Percentiles rank a stretch among this genome's conserved stretches.
Conservation (phyloP, 2,113 vertebrate genomes). For the Pangasianodon hypophthalmus region DNA sequence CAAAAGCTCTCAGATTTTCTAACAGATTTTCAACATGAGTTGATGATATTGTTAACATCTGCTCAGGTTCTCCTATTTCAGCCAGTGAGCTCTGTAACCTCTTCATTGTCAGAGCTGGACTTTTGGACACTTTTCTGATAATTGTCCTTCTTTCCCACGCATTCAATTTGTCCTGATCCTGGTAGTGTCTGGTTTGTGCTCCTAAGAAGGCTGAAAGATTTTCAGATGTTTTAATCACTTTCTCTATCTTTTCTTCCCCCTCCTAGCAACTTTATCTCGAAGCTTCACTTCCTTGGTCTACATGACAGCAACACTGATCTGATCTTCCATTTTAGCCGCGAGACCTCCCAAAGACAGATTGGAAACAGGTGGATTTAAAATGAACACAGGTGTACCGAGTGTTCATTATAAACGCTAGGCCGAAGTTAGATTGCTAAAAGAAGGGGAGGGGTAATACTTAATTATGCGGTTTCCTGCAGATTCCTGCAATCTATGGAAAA, state of each 20-base stretch:
- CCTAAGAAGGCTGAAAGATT: background rate
- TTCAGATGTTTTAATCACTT: background rate
- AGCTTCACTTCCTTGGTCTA: background rate
- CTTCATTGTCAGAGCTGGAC: background rate
- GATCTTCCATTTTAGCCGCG: background rate
- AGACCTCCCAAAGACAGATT: background rate
- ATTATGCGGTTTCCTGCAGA: background rate
- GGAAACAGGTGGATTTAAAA: background rate
- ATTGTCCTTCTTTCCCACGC: too few species aligned
- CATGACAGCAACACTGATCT: background rate
- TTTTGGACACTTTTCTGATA: background rate
- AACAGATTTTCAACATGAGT: background rate
- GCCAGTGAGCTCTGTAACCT: background rate
- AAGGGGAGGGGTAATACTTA: background rate
- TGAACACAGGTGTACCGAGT: background rate
- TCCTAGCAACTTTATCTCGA: background rate
- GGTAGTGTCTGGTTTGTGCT: background rate
- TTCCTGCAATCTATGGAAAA: background rate
- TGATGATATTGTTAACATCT: background rate
- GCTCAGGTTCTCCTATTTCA: background rate
- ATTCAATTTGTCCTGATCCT: background rate
- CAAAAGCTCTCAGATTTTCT: too few species aligned
- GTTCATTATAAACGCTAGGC: background rate
- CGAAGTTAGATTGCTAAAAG: background rate
- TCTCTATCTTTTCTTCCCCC: background rate